Conservation (phyloP, 2,113 vertebrate species). For the Oophaga pumilio region DNA sequence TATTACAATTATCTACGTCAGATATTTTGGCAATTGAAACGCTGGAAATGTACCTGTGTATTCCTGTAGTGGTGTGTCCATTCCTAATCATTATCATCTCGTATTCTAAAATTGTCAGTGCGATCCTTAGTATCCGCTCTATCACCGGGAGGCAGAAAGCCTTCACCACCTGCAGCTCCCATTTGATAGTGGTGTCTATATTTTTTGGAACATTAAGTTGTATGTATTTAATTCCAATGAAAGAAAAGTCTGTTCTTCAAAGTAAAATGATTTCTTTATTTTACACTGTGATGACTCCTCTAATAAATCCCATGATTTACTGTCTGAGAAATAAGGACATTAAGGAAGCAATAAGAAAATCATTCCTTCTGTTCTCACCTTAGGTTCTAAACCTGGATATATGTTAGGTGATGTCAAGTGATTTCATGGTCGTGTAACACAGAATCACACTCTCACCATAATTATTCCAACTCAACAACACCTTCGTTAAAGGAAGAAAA, state of each 20-base stretch:
- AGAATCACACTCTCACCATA: no score
- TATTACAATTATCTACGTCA: constrained; percentile 25
- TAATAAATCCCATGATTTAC: constrained; percentile 31
- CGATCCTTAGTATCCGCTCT: constrained; percentile 57
- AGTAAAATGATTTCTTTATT: constrained; percentile 5
- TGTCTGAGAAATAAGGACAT: constrained; percentile 22
- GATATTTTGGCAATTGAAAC: background rate
- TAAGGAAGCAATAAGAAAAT: background rate
- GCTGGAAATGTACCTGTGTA: constrained; percentile 22
- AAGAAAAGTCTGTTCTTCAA: background rate
- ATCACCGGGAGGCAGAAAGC: constrained; percentile 51
- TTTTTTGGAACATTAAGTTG: constrained; percentile 53
- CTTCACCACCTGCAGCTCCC: constrained; percentile 63
- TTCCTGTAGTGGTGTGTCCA: constrained; percentile 62
- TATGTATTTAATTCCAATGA: constrained; percentile 42
- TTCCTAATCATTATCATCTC: constrained; percentile 59
- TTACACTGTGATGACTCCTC: constrained; percentile 24
- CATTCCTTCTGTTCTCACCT: background rate
- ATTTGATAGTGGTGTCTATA: constrained; percentile 59
- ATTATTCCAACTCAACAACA: no score
- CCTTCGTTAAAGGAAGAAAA: no score
- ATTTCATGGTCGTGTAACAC: no score
- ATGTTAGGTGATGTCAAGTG: no score
- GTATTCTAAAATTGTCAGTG: constrained; percentile 58
- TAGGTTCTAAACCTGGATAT: no score